Conservation (phyloP, 2,797 vertebrate genomes). For the Sciurus carolinensis region DNA sequence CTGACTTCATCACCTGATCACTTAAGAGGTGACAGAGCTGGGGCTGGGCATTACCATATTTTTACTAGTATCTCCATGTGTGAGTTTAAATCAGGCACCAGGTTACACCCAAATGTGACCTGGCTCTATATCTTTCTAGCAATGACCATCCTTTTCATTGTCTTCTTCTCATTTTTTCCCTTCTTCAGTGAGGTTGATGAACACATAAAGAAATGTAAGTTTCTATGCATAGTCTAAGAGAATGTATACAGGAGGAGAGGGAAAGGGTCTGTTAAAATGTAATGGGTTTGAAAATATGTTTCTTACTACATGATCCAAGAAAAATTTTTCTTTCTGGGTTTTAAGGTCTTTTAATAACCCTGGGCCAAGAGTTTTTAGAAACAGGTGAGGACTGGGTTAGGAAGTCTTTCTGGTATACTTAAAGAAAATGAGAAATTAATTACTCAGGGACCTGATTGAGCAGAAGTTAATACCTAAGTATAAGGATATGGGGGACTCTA, state of each 20-base stretch:
- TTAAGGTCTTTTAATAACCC: not conserved
- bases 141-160: not conserved
- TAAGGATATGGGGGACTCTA: not conserved
- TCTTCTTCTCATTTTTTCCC: slow-evolving; percentile 65
- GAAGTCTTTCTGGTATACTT: not conserved
- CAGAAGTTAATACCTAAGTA: not conserved
- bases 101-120: slow-evolving; percentile 25
- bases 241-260: not conserved
- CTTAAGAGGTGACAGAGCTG: not conserved
- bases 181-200: slow-evolving; percentile 52
- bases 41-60: not conserved
- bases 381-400: not conserved
- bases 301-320: not conserved
- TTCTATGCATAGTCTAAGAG: not conserved
- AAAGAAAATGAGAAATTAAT: not conserved
- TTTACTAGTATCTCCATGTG: slow-evolving; percentile 9
- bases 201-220: slow-evolving; percentile 73
- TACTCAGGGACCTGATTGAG: not conserved
- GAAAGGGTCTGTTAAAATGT: not conserved
- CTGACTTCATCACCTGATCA: slow-evolving; percentile 64
- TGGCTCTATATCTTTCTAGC: slow-evolving; percentile 6
- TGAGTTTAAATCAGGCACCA: not conserved
- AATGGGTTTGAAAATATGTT: not conserved
- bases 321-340: not conserved
- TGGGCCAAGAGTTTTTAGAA: not conserved